Percentiles rank a stretch among this genome's conserved stretches.
Conservation (phyloP, 1,140 invertebrate species). For the Camponotus pennsylvanicus region DNA sequence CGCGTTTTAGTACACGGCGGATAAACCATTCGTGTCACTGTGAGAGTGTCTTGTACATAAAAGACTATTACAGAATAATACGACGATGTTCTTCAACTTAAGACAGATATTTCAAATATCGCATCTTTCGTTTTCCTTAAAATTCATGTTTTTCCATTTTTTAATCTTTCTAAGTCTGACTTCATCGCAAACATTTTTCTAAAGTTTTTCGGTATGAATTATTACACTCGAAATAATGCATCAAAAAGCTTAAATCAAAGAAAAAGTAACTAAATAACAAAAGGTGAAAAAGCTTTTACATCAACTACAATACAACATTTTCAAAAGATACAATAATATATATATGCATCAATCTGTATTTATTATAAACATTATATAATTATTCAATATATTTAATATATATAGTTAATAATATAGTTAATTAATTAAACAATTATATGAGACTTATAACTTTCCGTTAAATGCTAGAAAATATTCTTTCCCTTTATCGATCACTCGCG, state of each 20-base stretch:
- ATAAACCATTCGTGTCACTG: slow-evolving; percentile 30
- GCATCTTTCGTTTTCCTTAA: neutral
- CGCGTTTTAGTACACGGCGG: slow-evolving; percentile 24
- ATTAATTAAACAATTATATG: neutral
- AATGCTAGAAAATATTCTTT: neutral
- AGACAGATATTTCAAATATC: neutral
- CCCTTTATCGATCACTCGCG: slow-evolving; percentile 14
- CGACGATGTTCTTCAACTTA: slow-evolving; percentile 28
- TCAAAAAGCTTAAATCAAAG: neutral
- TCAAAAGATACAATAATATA: neutral
- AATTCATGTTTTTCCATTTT: slow-evolving; percentile 3
- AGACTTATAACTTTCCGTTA: slow-evolving; percentile 4
- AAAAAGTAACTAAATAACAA: neutral
- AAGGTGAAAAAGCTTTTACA: slow-evolving; percentile 34
- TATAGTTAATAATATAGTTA: neutral
- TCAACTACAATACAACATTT: neutral
- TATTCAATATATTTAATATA: neutral
- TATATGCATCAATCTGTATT: neutral
- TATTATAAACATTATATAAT: neutral
- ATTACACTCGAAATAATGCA: neutral
- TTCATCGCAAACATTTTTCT: neutral
- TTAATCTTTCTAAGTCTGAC: neutral
- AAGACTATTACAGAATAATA: slow-evolving; percentile 29
- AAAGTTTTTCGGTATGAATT: neutral
- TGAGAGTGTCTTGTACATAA: neutral